Evolutionary conservation across 64 coral and sea anemone species (phyloP), one percentile per base, ranked within the genome.

Genomic region (Astreopora myriophthalma): DNA sequence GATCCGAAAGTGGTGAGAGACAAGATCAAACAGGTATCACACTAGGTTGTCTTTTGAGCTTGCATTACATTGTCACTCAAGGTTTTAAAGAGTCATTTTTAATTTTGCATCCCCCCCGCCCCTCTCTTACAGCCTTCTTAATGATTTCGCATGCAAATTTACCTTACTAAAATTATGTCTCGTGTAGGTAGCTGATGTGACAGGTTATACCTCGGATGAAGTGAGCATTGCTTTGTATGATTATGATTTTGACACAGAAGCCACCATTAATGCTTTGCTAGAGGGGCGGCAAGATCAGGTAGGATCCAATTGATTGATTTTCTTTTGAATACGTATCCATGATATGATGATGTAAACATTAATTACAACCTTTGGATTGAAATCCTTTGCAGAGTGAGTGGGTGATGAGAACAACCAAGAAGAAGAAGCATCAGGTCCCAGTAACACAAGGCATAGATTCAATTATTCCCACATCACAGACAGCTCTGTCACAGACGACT

Each of bases 221-320:
- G 97, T 95, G 52, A 89, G 87, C n/a, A 85, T 98, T 84, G 97
- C 97, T 28, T 76, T 99, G 23, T 91, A 99, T 91, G 97, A 99
- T 80, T 95, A 86, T 65, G 90, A 99, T 46, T 93, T 93, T 90
- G 94, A 93, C 60, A 93, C 93, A 60, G 97, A 99, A 69, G 73
- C 87, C 57, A 82, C 97, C 32, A 95, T 99, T 29, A 95, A 95
- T 73, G 93, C 87, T 60, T 76, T 99, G 74, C 34, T 99, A 31
- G 97, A 99, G 86, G 97, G 94, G 37, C 80, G 88, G 66, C 75
- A 89, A 65, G 93, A 95, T 66, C 93, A 99, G 97, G 97, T 99
- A 74, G 36, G 69, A 20, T 34, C n/a, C 27, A 34, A 35, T 40
- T 17, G 33, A 7, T 44, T 42, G n/a, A n/a, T n/a, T n/a, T n/a